A percentile compares a stretch with the other conserved stretches of the same genome.
Conservation (phyloP, 1,140 invertebrate genomes). For the Stegodyphus mimosarum region DNA sequence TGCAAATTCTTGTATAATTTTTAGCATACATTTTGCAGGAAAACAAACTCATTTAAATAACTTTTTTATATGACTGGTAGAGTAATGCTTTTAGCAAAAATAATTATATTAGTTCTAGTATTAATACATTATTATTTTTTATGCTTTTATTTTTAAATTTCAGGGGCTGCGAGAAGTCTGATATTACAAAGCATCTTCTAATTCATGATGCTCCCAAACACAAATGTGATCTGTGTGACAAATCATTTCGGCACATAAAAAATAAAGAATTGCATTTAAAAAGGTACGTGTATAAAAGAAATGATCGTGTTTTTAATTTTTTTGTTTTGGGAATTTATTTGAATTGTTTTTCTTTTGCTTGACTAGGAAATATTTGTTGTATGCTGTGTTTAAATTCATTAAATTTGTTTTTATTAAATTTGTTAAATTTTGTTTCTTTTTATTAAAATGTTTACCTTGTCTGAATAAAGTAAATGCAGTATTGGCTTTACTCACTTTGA, state of each 20-base stretch:
- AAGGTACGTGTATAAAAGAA: conserved; percentile 66
- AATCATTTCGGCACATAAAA: conserved; percentile 69
- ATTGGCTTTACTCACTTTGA: too few relatives aligned
- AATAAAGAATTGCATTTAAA: conserved; percentile 70
- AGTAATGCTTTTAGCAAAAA: too few relatives aligned
- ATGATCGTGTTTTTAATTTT: not conserved
- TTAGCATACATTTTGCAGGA: too few relatives aligned
- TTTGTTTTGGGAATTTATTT: not conserved
- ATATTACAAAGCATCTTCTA: conserved; percentile 69
- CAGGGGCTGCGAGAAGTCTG: conserved; percentile 69
- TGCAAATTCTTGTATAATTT: too few relatives aligned
- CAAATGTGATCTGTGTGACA: conserved; percentile 68
- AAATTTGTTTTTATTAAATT: too few relatives aligned
- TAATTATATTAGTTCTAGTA: too few relatives aligned
- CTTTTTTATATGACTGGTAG: too few relatives aligned
- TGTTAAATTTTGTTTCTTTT: too few relatives aligned
- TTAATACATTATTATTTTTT: not conserved
- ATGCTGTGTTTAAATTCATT: not conserved
- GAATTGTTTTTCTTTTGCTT: not conserved
- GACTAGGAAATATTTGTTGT: not conserved
- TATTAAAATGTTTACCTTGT: too few relatives aligned
- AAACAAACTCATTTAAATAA: too few relatives aligned
- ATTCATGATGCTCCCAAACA: conserved; percentile 70
- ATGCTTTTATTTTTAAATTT: conserved; percentile 36
- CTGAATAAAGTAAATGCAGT: too few relatives aligned